Evolutionary conservation across 2,888 invertebrate species (phyloP).

Genomic region (Sclerodermus sp.): DNA sequence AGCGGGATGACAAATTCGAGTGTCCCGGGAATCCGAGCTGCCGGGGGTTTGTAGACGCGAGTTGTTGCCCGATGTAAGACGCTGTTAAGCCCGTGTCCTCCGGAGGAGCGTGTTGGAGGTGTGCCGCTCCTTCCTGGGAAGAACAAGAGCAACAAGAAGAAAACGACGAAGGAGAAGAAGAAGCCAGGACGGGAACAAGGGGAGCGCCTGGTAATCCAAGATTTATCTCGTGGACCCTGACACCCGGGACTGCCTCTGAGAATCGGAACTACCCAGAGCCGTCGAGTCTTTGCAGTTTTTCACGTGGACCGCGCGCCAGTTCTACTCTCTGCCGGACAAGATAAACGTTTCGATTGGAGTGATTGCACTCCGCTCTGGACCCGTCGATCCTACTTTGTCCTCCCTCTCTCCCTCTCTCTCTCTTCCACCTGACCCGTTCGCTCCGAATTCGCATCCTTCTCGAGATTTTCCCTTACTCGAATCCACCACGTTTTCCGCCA

Average conservation of each 20-base stretch:
- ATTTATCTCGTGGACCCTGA: constrained; percentile 51
- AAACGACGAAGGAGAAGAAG: constrained; percentile 14
- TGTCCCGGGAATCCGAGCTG: constrained; percentile 5
- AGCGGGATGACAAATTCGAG: constrained; percentile 9
- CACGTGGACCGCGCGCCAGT: too few species aligned
- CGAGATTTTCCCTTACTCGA: neutral
- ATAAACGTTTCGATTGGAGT: too few species aligned
- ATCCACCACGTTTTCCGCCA: too few species aligned
- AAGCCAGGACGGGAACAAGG: constrained; percentile 21
- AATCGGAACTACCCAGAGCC: too few species aligned
- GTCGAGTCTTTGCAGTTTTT: too few species aligned
- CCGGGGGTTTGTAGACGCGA: constrained; percentile 27
- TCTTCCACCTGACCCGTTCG: too few species aligned
- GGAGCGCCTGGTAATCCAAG: constrained; percentile 50
- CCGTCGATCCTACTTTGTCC: too few species aligned
- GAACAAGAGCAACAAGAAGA: constrained; percentile 10
- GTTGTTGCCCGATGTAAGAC: constrained; percentile 39
- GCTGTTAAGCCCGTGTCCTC: constrained; percentile 41
- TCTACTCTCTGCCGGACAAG: too few species aligned
- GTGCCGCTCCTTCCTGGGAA: neutral
- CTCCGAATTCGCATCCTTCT: neutral
- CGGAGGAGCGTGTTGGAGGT: constrained; percentile 1
- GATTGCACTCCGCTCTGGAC: too few species aligned
- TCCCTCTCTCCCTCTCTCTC: too few species aligned
- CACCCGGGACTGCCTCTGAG: constrained; percentile 30